Evolutionary conservation across 2,113 vertebrate genomes (phyloP).

Genomic region (Caracal caracal): DNA sequence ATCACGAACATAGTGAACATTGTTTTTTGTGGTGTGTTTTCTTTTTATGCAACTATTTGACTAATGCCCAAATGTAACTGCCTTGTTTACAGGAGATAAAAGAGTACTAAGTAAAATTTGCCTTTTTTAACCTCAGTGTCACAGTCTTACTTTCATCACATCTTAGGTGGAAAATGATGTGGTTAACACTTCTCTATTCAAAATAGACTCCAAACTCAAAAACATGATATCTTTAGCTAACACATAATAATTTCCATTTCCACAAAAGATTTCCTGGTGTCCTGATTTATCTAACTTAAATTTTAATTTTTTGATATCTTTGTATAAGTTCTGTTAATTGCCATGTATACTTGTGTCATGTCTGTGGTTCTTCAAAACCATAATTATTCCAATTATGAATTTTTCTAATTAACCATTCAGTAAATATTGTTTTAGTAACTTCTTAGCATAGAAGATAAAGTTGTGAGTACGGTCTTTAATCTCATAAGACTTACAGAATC

Average conservation of each 20-base stretch:
- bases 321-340: not conserved
- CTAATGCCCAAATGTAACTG: not conserved
- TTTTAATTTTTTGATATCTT: not conserved
- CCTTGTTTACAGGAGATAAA: not conserved
- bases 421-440: not conserved
- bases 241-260: slow-evolving; percentile 2
- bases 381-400: not conserved
- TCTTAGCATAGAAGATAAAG: not conserved
- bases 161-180: slow-evolving; percentile 62
- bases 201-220: slow-evolving; percentile 58
- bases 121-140: slow-evolving; percentile 9
- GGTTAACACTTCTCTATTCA: slow-evolving; percentile 54
- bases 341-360: not conserved
- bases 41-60: not conserved
- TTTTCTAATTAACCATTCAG: not conserved
- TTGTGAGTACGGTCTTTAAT: not conserved
- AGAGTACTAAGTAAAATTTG: slow-evolving; percentile 10
- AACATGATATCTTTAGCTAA: slow-evolving; percentile 2
- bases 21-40: not conserved
- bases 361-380: not conserved
- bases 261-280: not conserved
- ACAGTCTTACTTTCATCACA: slow-evolving; percentile 37
- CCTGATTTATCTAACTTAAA: not conserved
- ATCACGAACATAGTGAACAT: not conserved
- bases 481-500: not conserved